Evolutionary conservation across 2,797 vertebrate species (phyloP).

Genomic region (Macropodus opercularis): DNA sequence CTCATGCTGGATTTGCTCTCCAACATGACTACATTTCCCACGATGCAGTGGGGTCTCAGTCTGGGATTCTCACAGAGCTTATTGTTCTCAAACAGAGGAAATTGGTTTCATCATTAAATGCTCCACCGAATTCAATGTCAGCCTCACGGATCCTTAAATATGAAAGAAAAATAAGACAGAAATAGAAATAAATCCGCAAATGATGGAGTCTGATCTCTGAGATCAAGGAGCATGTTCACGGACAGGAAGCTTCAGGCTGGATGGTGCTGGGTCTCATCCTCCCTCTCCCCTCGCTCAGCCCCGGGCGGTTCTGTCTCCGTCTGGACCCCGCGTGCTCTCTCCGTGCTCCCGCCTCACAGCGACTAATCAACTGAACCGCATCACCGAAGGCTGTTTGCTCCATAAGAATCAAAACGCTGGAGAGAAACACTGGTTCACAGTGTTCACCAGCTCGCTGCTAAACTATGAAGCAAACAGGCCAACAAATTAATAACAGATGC

Average conservation of each 20-base stretch:
- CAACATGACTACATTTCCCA: constrained; percentile 10
- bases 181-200: neutral
- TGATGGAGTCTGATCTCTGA: neutral
- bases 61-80: constrained; percentile 2
- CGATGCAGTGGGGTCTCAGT: neutral
- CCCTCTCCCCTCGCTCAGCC: constrained; percentile 46
- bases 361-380: too few species aligned
- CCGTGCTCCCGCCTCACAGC: constrained; percentile 24
- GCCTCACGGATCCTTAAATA: neutral
- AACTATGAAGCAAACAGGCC: too few species aligned
- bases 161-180: neutral
- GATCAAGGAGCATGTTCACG: constrained; percentile 6
- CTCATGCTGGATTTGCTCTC: neutral
- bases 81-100: neutral
- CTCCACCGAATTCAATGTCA: neutral
- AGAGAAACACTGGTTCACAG: too few species aligned
- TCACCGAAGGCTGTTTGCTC: too few species aligned
- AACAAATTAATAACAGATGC: too few species aligned
- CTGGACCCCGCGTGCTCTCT: constrained; percentile 47
- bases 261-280: constrained; percentile 48
- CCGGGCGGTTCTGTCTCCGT: constrained; percentile 48
- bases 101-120: constrained; percentile 10
- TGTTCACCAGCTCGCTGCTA: too few species aligned
- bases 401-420: too few species aligned
- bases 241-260: constrained; percentile 34